Evolutionary conservation across 92 coral and sea anemone species (phyloP).

Genomic region (Galaxea fascicularis): DNA sequence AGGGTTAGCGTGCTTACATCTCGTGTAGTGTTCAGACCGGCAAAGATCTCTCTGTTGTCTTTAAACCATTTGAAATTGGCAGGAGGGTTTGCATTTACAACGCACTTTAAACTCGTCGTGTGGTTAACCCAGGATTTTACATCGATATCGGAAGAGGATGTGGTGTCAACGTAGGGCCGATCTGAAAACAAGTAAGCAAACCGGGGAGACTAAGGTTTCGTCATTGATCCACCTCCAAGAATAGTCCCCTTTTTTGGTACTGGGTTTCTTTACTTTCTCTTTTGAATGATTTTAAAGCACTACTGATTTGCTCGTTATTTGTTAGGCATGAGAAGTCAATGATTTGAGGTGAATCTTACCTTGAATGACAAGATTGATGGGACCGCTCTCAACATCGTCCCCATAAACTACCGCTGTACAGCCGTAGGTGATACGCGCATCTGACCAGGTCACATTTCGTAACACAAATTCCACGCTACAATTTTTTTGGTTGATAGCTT

Average conservation of each 20-base stretch:
- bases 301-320: too few species aligned
- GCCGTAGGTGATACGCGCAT: not conserved
- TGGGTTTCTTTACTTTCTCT: too few species aligned
- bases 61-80: conserved; percentile 42
- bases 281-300: too few species aligned
- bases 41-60: conserved; percentile 6
- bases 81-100: conserved; percentile 14
- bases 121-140: conserved; percentile 34
- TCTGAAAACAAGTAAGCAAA: not conserved
- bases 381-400: not conserved
- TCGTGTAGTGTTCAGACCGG: conserved; percentile 5
- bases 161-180: conserved; percentile 25
- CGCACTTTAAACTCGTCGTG: conserved; percentile 21
- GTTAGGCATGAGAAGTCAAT: not conserved
- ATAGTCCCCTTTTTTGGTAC: too few species aligned
- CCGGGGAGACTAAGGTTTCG: not conserved
- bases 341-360: not conserved
- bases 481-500: not conserved
- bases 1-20: conserved; percentile 32
- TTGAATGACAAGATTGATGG: not conserved
- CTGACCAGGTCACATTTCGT: not conserved
- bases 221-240: too few species aligned
- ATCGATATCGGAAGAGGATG: not conserved
- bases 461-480: not conserved
- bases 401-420: not conserved